These are phyloP conservation scores for Chondrosia reniformis DNA, from an alignment of 37 sponge, comb jelly and placozoan genomes.

Conservation along the genomic window DNA sequence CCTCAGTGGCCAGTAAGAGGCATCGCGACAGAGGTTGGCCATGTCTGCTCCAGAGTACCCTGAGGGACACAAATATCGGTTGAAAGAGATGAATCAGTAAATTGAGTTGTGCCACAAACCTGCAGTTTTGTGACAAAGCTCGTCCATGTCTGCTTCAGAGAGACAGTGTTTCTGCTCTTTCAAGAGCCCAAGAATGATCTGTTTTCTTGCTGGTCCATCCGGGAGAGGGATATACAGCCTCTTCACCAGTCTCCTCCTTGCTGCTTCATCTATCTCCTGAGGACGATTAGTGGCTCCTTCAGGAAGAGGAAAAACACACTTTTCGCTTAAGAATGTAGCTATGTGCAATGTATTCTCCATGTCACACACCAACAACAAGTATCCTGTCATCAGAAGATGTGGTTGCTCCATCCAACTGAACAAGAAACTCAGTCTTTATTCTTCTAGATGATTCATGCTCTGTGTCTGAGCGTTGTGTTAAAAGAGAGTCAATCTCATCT, in stretches of 20 bases:
- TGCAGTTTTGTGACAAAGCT: slow-evolving; percentile 48
- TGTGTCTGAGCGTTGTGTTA: slow-evolving; percentile 88
- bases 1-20: slow-evolving; percentile 88
- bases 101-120: slow-evolving; percentile 42
- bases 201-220: slow-evolving; percentile 71
- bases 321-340: not conserved
- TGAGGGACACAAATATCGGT: too few species aligned
- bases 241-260: slow-evolving; percentile 90
- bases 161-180: slow-evolving; percentile 67
- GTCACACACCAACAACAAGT: slow-evolving; percentile 71
- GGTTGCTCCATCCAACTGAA: slow-evolving; percentile 97
- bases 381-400: slow-evolving; percentile 73
- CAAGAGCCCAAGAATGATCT: slow-evolving; percentile 76
- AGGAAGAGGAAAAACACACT: not conserved
- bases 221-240: slow-evolving; percentile 98
- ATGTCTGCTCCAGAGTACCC: slow-evolving; percentile 99
- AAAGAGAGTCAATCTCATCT: slow-evolving; percentile 98
- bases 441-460: slow-evolving; percentile 96
- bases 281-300: slow-evolving; percentile 71
- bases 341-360: not conserved
- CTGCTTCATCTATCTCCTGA: slow-evolving; percentile 99
- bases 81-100: too few species aligned
- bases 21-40: slow-evolving; percentile 92
- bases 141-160: slow-evolving; percentile 53
- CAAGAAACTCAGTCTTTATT: slow-evolving; percentile 98